phyloP scores from a whole-genome alignment of 2,888 invertebrate genomes.

The Xylota segnis region DNA sequence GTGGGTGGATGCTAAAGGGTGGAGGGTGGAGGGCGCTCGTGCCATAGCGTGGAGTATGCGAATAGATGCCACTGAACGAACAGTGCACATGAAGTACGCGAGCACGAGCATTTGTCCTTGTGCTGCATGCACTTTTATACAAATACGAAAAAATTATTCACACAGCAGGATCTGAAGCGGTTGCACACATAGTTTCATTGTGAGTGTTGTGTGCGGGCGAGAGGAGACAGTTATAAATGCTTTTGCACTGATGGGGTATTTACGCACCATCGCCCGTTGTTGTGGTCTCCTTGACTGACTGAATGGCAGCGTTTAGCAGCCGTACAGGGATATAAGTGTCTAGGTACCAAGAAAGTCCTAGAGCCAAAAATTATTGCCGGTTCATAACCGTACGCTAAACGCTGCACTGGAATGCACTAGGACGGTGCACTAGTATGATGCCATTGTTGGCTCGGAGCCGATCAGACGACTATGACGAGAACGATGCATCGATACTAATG shows the following conservation, averaged over 20 bases:
- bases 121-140: slow-evolving; percentile 66
- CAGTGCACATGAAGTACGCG: slow-evolving; percentile 58
- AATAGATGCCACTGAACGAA: slow-evolving; percentile 24
- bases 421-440: background rate
- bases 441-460: slow-evolving; percentile 43
- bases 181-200: slow-evolving; percentile 29
- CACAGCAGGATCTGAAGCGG: slow-evolving; percentile 50
- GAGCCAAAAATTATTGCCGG: slow-evolving; percentile 54
- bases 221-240: slow-evolving; percentile 51
- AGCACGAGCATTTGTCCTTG: slow-evolving; percentile 66
- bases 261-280: slow-evolving; percentile 30
- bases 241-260: slow-evolving; percentile 9
- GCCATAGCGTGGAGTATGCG: slow-evolving; percentile 1
- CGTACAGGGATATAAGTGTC: slow-evolving; percentile 42
- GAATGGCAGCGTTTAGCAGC: slow-evolving; percentile 28
- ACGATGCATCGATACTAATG: slow-evolving; percentile 13
- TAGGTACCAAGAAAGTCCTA: slow-evolving; percentile 41
- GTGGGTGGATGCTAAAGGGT: too few relatives aligned
- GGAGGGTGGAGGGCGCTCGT: background rate
- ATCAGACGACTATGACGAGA: slow-evolving; percentile 16
- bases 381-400: slow-evolving; percentile 67
- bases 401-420: slow-evolving; percentile 51
- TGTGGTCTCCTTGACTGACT: slow-evolving; percentile 23
- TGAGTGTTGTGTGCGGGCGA: background rate
- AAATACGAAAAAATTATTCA: slow-evolving; percentile 59